Conservation (phyloP, 2,113 vertebrate species). For the Myotis yumanensis region DNA sequence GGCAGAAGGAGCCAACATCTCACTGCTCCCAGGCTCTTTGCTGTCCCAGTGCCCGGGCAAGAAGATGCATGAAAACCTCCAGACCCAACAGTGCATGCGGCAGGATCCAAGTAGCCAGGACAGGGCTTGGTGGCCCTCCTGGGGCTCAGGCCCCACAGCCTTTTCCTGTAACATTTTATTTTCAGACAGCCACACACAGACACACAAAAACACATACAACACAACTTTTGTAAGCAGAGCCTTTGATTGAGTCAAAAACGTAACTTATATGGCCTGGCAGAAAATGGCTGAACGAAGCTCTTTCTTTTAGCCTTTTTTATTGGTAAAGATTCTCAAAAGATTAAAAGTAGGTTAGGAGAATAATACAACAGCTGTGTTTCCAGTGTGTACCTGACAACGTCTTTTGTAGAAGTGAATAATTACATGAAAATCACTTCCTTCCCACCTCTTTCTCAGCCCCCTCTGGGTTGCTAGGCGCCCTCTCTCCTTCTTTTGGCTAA, state of each 20-base stretch:
- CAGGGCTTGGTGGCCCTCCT: slow-evolving; percentile 59
- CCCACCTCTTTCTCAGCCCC: slow-evolving; percentile 84
- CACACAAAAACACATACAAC: slow-evolving; percentile 42
- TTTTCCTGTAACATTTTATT: slow-evolving; percentile 31
- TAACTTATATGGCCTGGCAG: slow-evolving; percentile 81
- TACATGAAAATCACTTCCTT: slow-evolving; percentile 89
- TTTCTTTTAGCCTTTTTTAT: slow-evolving; percentile 80
- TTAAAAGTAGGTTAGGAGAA: slow-evolving; percentile 88
- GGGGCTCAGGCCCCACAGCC: slow-evolving; percentile 65
- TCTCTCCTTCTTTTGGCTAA: slow-evolving; percentile 81
- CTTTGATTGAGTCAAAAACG: slow-evolving; percentile 78
- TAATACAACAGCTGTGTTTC: slow-evolving; percentile 87
- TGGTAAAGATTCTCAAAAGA: slow-evolving; percentile 82
- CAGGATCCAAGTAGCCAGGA: neutral
- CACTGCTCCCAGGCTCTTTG: neutral
- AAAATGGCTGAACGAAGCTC: slow-evolving; percentile 85
- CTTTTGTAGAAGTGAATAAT: slow-evolving; percentile 88
- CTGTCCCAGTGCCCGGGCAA: neutral
- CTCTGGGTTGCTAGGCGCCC: slow-evolving; percentile 86
- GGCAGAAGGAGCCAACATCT: neutral
- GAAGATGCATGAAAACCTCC: neutral
- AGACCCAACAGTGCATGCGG: slow-evolving; percentile 65
- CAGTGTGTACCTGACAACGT: slow-evolving; percentile 88
- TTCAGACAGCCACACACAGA: slow-evolving; percentile 46
- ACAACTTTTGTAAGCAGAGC: slow-evolving; percentile 74